These are phyloP conservation scores for Ooceraea biroi DNA, from an alignment of 1,140 invertebrate species.

Conservation along the genomic window DNA sequence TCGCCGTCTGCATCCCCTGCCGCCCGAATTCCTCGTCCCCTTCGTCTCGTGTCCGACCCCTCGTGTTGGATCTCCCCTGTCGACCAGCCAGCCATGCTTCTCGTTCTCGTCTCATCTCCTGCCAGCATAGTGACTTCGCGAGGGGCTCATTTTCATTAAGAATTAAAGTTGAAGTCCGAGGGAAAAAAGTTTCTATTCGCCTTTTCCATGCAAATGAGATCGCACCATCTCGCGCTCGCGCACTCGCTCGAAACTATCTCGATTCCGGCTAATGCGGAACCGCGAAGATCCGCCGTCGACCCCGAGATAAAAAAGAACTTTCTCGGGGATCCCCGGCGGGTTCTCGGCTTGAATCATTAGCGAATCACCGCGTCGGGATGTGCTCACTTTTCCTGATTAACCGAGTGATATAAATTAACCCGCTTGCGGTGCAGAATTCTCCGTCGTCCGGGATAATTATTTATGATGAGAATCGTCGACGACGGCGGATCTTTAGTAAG, in stretches of 20 bases:
- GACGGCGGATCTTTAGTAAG: too few species aligned
- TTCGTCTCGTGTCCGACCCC: conserved; percentile 69
- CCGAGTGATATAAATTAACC: conserved; percentile 66
- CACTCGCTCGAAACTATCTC: conserved; percentile 69
- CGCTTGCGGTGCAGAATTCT: conserved; percentile 13
- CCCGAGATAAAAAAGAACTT: conserved; percentile 59
- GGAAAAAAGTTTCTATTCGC: conserved; percentile 80
- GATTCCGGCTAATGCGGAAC: conserved; percentile 71
- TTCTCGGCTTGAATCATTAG: conserved; percentile 72
- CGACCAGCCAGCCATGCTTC: conserved; percentile 69
- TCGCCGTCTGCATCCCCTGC: conserved; percentile 78
- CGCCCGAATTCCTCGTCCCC: conserved; percentile 66
- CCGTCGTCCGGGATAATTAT: conserved; percentile 33
- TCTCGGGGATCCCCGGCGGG: conserved; percentile 26
- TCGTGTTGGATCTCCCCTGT: too few species aligned
- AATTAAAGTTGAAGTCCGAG: conserved; percentile 81
- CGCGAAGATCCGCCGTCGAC: conserved; percentile 56
- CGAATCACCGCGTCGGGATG: conserved; percentile 65
- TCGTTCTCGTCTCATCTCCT: conserved; percentile 80
- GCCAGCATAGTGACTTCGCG: conserved; percentile 78
- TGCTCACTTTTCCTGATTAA: conserved; percentile 68
- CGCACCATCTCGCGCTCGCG: conserved; percentile 67
- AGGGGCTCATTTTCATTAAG: conserved; percentile 84
- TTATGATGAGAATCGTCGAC: background rate
- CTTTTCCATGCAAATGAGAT: conserved; percentile 82